These are phyloP conservation scores for Pseudomyrmex pallidus DNA, from an alignment of 1,140 invertebrate genomes.

Conservation along the genomic window DNA sequence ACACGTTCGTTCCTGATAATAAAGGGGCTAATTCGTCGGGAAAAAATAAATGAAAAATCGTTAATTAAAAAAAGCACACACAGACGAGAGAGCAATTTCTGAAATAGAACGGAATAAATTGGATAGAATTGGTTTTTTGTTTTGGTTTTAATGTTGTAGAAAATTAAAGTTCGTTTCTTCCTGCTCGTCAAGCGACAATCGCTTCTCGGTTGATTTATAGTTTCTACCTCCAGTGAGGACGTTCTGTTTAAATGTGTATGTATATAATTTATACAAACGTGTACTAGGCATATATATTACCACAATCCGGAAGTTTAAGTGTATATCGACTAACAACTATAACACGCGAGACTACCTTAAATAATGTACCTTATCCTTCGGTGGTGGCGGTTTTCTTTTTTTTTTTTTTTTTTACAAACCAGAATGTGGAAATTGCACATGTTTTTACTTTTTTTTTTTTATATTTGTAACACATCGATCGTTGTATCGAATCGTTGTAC, in stretches of 20 bases:
- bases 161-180: background rate
- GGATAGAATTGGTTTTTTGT: background rate
- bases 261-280: conserved; percentile 34
- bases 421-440: conserved; percentile 60
- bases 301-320: conserved; percentile 49
- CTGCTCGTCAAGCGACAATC: background rate
- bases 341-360: conserved; percentile 28
- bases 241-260: conserved; percentile 28
- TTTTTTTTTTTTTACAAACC: conserved; percentile 27
- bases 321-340: conserved; percentile 43
- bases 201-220: conserved; percentile 6
- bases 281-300: conserved; percentile 48
- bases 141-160: background rate
- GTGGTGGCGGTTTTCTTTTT: conserved; percentile 3
- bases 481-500: conserved; percentile 82
- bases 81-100: background rate
- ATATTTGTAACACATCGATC: conserved; percentile 62
- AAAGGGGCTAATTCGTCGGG: too few relatives aligned
- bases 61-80: background rate
- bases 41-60: background rate
- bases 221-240: conserved; percentile 23
- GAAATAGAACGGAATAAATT: conserved; percentile 12
- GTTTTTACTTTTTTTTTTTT: conserved; percentile 46
- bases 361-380: conserved; percentile 48
- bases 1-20: background rate